phyloP scores from a whole-genome alignment of 2,888 invertebrate species.

The Lithophane socia region DNA sequence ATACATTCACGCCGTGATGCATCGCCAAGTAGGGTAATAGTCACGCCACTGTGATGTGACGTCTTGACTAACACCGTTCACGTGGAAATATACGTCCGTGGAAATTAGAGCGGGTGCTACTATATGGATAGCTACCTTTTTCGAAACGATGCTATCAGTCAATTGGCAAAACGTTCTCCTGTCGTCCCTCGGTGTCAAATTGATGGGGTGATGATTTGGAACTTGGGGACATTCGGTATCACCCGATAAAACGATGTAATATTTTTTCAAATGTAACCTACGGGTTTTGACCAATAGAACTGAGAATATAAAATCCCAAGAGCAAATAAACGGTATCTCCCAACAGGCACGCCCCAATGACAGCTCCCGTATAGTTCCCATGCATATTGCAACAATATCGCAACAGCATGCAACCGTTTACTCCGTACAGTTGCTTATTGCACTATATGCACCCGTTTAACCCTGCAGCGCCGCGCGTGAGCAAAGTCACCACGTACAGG shows the following conservation, averaged over 20 bases:
- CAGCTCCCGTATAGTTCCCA: conserved; percentile 3
- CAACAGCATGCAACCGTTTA: conserved; percentile 36
- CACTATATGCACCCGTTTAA: conserved; percentile 70
- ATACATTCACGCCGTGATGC: conserved; percentile 37
- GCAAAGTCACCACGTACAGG: conserved; percentile 35
- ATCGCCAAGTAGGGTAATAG: conserved; percentile 53
- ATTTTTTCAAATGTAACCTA: too few relatives aligned
- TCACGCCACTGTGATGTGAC: conserved; percentile 41
- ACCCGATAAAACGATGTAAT: neutral
- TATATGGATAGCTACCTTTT: neutral
- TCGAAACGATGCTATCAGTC: neutral
- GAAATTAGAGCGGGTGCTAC: neutral
- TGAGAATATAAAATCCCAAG: neutral
- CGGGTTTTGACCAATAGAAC: neutral
- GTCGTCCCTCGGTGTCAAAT: neutral
- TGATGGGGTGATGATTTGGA: too few relatives aligned
- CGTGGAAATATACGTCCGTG: conserved; percentile 12
- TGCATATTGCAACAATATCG: conserved; percentile 33
- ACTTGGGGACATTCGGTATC: too few relatives aligned
- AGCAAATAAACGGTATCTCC: neutral
- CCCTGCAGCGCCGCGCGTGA: conserved; percentile 86
- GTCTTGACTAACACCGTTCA: conserved; percentile 39
- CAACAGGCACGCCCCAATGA: neutral
- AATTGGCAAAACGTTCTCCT: neutral
- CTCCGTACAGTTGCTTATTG: conserved; percentile 49